Conservation (phyloP, 2,888 invertebrate genomes). For the Hedychridium roseum region DNA sequence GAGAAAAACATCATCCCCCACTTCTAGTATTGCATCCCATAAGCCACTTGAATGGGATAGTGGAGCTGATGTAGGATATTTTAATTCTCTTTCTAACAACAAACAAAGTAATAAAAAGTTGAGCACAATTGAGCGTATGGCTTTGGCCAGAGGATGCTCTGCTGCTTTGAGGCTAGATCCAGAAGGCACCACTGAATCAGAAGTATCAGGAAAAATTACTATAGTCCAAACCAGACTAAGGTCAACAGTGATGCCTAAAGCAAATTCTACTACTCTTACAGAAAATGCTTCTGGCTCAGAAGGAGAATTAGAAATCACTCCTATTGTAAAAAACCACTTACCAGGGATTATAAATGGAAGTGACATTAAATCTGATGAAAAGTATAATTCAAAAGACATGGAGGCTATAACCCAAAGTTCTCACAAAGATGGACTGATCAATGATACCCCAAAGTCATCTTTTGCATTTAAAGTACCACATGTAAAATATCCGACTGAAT, state of each 20-base stretch:
- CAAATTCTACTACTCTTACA: constrained; percentile 48
- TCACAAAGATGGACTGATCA: constrained; percentile 10
- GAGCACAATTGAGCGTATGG: constrained; percentile 72
- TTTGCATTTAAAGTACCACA: constrained; percentile 32
- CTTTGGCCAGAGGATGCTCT: constrained; percentile 63
- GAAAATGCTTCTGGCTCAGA: constrained; percentile 49
- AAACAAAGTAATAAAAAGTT: constrained; percentile 66
- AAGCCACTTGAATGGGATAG: constrained; percentile 88
- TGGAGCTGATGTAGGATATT: constrained; percentile 86
- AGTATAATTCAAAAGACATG: constrained; percentile 11
- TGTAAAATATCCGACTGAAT: constrained; percentile 29
- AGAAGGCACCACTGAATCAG: constrained; percentile 60
- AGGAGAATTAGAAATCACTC: constrained; percentile 58
- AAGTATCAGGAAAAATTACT: constrained; percentile 26
- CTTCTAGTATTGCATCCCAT: constrained; percentile 78
- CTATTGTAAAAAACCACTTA: constrained; percentile 53
- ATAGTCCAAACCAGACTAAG: constrained; percentile 27
- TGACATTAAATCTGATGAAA: constrained; percentile 33
- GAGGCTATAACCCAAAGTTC: constrained; percentile 11
- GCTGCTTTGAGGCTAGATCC: constrained; percentile 63
- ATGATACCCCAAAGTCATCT: constrained; percentile 31
- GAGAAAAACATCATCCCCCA: constrained; percentile 71
- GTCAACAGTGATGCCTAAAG: constrained; percentile 43
- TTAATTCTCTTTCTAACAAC: constrained; percentile 61
- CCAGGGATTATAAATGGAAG: constrained; percentile 42